Conservation (phyloP, 2,113 vertebrate species). For the Hyperoodon ampullatus region DNA sequence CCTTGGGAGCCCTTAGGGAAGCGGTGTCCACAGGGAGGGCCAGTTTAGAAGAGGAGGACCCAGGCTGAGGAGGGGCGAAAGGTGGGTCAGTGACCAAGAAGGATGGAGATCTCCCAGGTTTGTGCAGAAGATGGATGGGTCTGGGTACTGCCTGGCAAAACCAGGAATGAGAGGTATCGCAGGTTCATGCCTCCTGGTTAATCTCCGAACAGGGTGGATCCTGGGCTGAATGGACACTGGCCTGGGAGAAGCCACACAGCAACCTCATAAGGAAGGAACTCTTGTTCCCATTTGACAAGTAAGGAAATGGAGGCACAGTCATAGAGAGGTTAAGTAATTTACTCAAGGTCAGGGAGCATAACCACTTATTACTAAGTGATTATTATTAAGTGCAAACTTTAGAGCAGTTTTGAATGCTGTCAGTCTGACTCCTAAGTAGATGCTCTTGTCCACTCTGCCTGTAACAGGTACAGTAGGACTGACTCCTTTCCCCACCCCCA, state of each 20-base stretch:
- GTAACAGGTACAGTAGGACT: not conserved
- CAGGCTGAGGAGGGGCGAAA: not conserved
- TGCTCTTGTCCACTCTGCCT: not conserved
- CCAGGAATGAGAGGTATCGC: not conserved
- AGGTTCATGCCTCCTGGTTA: not conserved
- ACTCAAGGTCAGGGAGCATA: conserved; percentile 59
- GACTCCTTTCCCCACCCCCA: not conserved
- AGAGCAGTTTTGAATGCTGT: not conserved
- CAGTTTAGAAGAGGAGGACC: not conserved
- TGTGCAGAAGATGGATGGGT: not conserved
- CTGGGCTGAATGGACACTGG: not conserved
- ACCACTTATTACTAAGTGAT: conserved; percentile 65
- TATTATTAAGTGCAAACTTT: not conserved
- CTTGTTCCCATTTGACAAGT: not conserved
- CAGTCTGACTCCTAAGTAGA: not conserved
- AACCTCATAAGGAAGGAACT: conserved; percentile 11
- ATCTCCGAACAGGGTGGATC: not conserved
- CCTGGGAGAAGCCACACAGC: not conserved
- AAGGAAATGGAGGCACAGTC: conserved; percentile 55
- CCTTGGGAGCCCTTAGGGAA: not conserved
- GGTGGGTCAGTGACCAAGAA: not conserved
- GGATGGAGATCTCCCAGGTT: not conserved
- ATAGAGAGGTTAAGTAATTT: conserved; percentile 45
- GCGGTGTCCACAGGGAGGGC: not conserved
- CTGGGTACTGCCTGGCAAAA: not conserved